Base-by-base conservation (phyloP, 2,113 vertebrate species). In the Myrmecobius fasciatus region DNA sequence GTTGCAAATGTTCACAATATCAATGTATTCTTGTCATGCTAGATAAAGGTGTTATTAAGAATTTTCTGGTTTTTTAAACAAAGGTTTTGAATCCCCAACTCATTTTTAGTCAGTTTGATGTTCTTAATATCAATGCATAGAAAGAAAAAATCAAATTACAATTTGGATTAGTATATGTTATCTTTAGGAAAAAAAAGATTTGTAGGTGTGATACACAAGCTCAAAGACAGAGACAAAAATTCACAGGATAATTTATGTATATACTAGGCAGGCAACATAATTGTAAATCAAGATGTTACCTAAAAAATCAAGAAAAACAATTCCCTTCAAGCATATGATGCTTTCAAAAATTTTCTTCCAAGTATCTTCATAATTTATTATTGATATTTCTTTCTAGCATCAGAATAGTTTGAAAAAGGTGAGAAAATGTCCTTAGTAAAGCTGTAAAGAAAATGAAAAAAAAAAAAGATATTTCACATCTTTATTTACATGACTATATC, bases 1-100 rank as follows among this genome's bases (percentile, higher is more conserved):
- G 99, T 99, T 99, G 99, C 99, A 99, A 99, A 99, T 99, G 99
- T 99, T 99, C 99, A 99, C 99, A 99, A 99, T 99, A 99, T 99
- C 98, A 99, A 99, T 98, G 99, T 98, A 99, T 99, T 99, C 98
- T 98, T 99, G 98, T 99, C 99, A 99, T 99, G 99, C 99, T 99
- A 99, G 98, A 98, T 98, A 99, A 99, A 99, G 98, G 98, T 98
- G 98, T 98, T 98, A 98, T 98, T 98, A 98, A 98, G 98, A 96
- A 98, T 98, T 97, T 98, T 97, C 95, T 97, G 96, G 98, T 98
- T 98, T 67, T 93, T 98, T 0, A 26, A 99, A 99, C n/a, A n/a
- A 98, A 98, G 95, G 98, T 98, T 98, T 98, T 97, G 98, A 98
- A 97, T 98, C 97, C 98, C 95, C 96, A 96, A 97, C 88, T 97